These are phyloP conservation scores for Sinopyrophorus schimmeli DNA, from an alignment of 2,888 invertebrate genomes.

Conservation along the genomic window DNA sequence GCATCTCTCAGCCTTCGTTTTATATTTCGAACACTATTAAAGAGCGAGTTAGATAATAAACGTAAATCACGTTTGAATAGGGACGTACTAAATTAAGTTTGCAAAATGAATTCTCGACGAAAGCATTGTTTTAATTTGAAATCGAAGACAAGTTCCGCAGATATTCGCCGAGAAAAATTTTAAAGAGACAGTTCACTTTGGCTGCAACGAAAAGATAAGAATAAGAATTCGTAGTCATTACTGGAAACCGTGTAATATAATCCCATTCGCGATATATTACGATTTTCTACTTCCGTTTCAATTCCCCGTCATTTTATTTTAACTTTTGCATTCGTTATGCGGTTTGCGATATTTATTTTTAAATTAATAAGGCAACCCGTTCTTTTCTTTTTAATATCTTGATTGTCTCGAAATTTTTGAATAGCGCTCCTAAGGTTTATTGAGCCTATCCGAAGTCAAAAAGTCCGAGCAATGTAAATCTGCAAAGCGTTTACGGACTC, in stretches of 20 bases:
- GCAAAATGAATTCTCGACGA: conserved; percentile 15
- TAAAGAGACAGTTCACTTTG: conserved; percentile 38
- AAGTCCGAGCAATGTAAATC: too few species aligned
- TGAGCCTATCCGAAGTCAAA: too few species aligned
- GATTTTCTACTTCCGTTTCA: conserved; percentile 15
- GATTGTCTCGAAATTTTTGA: too few species aligned
- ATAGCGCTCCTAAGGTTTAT: too few species aligned
- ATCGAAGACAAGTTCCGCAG: conserved; percentile 21
- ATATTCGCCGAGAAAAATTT: conserved; percentile 26
- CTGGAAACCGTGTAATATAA: conserved; percentile 39
- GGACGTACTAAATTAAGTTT: conserved; percentile 21
- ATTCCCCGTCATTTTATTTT: conserved; percentile 16
- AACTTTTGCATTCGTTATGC: conserved; percentile 17
- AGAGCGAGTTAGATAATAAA: too few species aligned
- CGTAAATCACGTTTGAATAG: conserved; percentile 14
- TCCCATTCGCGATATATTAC: conserved; percentile 35
- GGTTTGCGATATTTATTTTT: conserved; percentile 2
- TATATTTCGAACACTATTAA: too few species aligned
- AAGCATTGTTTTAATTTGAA: conserved; percentile 21
- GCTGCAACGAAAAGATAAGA: conserved; percentile 40
- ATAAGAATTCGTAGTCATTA: conserved; percentile 40
- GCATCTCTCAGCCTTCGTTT: too few species aligned
- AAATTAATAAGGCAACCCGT: too few species aligned
- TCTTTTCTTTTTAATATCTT: too few species aligned
- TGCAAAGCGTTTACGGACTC: too few species aligned